phyloP scores from a whole-genome alignment of 37 sponge, comb jelly and placozoan genomes.

The Tethya wilhelma region DNA sequence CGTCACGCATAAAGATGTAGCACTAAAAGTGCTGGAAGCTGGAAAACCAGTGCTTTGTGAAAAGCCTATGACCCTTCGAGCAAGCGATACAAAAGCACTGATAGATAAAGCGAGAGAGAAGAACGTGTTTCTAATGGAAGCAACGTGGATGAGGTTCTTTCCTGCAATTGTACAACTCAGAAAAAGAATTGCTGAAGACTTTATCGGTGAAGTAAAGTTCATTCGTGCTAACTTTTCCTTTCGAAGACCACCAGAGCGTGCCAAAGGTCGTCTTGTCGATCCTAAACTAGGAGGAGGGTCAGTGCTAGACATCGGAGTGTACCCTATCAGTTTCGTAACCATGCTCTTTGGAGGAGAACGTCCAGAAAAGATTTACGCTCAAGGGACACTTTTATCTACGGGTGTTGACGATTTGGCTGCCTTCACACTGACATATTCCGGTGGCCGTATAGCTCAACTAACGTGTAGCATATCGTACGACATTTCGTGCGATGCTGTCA shows the following conservation, averaged over 20 bases:
- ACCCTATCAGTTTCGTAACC: conserved; percentile 62
- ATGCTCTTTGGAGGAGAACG: conserved; percentile 62
- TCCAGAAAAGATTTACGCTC: conserved; percentile 64
- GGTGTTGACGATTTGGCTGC: conserved; percentile 15
- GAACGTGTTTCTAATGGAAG: conserved; percentile 81
- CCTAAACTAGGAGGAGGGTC: conserved; percentile 77
- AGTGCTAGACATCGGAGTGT: conserved; percentile 79
- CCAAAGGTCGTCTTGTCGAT: conserved; percentile 22
- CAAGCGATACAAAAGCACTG: conserved; percentile 44
- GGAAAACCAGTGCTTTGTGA: conserved; percentile 81
- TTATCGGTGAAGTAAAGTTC: conserved; percentile 69
- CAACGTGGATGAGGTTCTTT: conserved; percentile 80
- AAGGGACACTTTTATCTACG: conserved; percentile 16
- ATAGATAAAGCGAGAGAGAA: conserved; percentile 56
- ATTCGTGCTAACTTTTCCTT: conserved; percentile 60
- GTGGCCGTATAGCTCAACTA: conserved; percentile 53
- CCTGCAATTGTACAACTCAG: conserved; percentile 65
- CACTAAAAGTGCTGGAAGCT: conserved; percentile 28
- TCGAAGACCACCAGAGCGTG: neutral
- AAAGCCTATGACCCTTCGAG: conserved; percentile 74
- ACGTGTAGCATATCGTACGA: conserved; percentile 5
- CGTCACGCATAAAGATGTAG: conserved; percentile 49
- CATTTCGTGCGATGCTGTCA: conserved; percentile 46
- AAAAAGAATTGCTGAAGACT: conserved; percentile 43
- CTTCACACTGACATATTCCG: conserved; percentile 20